Base-by-base conservation (phyloP, 2,113 vertebrate species). In the Ceratotherium simum region DNA sequence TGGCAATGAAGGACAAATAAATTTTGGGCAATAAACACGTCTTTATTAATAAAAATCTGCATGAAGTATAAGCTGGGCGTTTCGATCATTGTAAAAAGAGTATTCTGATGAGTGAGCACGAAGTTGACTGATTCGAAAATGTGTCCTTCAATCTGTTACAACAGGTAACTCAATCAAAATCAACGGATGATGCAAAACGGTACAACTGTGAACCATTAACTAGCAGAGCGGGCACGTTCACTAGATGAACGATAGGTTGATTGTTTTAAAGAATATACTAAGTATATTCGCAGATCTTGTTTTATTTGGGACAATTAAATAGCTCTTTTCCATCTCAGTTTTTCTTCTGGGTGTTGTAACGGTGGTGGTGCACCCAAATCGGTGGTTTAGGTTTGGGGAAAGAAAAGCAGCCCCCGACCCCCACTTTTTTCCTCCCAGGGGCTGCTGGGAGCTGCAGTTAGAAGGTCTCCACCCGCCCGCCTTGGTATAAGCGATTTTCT, bases 21-120 rank as follows among this genome's bases (percentile, higher is more conserved):
- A 67, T 84, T 79, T 83, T 91, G 93, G 75, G 65, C 98, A 97
- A 96, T 96, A 98, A 98, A 98, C 97, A 96, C 85, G 48, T 98
- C 98, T 98, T 98, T 98, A 97, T 98, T 99, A 97, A 98, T 98
- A 98, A 98, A 91, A 98, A 97, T 97, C 98, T 97, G 58, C 98
- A 97, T 97, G 97, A 97, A 65, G 96, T 88, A 78, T 97, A 97
- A 97, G 88, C 70, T n/a, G 97, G 95, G 92, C 96, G 67, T 97
- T 96, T 98, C 96, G 88, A 91, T 98, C 98, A 92, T 97, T 98
- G 29, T 93, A 58, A 98, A 98, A 97, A 95, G 97, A 95, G 93
- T 97, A 81, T 96, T 91, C 94, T 91, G 96, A 97, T 97, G 98
- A 98, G 93, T 97, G 98, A 98, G 98, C 96, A 84, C 58, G 98